phyloP scores from a whole-genome alignment of 2,888 invertebrate genomes.

The Teleogryllus oceanicus region DNA sequence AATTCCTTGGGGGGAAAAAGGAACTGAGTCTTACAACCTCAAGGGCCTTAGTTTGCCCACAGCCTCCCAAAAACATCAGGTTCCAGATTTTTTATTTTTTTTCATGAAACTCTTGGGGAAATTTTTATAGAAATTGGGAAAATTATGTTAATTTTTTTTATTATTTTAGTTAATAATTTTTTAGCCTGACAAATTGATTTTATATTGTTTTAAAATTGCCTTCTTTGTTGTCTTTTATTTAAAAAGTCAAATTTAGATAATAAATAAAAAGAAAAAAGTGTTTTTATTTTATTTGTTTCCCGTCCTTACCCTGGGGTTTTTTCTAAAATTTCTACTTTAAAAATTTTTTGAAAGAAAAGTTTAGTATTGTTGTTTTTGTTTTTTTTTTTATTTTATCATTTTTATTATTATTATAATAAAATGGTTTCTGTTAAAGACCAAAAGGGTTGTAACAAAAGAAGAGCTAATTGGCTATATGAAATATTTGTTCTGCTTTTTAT shows the following conservation, averaged over 20 bases:
- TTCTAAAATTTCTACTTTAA: too few species aligned
- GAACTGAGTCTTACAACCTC: not conserved
- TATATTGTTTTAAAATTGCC: not conserved
- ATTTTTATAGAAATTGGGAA: not conserved
- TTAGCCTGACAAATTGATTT: not conserved
- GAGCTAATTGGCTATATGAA: too few species aligned
- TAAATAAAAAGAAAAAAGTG: not conserved
- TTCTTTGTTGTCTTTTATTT: not conserved
- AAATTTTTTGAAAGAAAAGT: too few species aligned
- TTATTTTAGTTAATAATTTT: conserved; percentile 19
- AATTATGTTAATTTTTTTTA: not conserved
- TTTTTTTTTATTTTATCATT: too few species aligned
- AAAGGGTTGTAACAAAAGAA: too few species aligned
- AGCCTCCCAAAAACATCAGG: conserved; percentile 52
- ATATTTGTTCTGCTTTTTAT: too few species aligned
- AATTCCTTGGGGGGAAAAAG: not conserved
- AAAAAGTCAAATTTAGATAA: not conserved
- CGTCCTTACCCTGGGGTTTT: too few species aligned
- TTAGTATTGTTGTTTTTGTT: too few species aligned
- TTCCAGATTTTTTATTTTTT: conserved; percentile 37
- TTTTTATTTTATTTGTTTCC: too few species aligned
- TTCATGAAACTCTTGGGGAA: not conserved
- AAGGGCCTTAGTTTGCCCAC: conserved; percentile 53
- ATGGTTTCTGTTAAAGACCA: too few species aligned
- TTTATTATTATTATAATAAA: too few species aligned